phyloP scores from a whole-genome alignment of 23 tunicate genomes.

The Halocynthia aurantium region DNA sequence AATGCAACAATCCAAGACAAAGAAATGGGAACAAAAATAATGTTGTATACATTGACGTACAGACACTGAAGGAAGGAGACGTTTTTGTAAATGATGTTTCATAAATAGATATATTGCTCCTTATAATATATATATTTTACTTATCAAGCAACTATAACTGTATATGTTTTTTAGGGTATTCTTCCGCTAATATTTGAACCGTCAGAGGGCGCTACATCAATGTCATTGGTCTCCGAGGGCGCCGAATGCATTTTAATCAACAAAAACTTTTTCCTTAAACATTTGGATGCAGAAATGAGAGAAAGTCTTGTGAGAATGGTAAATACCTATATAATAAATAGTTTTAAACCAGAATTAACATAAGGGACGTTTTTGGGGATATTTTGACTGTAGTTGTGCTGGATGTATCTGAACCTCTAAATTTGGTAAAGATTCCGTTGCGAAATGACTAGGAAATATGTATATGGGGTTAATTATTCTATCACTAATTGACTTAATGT shows the following conservation, averaged over 20 bases:
- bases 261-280: conserved; percentile 43
- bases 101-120: background rate
- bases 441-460: too few species aligned
- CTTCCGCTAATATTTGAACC: conserved; percentile 40
- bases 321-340: background rate
- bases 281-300: conserved; percentile 53
- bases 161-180: conserved; percentile 37
- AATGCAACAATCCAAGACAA: too few species aligned
- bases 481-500: background rate
- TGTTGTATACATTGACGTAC: conserved; percentile 52
- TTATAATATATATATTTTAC: background rate
- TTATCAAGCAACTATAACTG: background rate
- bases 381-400: too few species aligned
- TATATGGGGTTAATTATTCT: too few species aligned
- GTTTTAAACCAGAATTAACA: background rate
- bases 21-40: background rate
- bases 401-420: too few species aligned
- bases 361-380: background rate
- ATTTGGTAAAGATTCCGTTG: too few species aligned
- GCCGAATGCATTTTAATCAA: conserved; percentile 74
- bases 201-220: conserved; percentile 39
- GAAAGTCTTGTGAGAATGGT: conserved; percentile 62
- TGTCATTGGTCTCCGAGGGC: conserved; percentile 73
- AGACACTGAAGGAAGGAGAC: conserved; percentile 66
- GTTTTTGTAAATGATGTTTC: conserved; percentile 48